Evolutionary conservation across 2,113 vertebrate species (phyloP).

Genomic region (Athene noctua): DNA sequence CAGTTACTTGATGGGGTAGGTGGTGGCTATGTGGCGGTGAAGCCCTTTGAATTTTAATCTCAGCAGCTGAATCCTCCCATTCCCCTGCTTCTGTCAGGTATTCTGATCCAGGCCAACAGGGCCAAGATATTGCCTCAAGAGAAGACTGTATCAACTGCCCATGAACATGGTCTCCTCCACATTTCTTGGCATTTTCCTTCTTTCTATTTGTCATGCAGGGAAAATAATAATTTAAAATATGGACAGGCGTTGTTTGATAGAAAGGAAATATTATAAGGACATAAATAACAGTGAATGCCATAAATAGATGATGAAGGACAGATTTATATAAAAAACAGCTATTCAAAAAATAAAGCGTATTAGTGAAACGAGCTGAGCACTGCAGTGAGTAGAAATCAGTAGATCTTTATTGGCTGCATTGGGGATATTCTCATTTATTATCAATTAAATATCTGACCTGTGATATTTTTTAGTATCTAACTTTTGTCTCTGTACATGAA

Average conservation of each 20-base stretch:
- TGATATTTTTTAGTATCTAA: neutral
- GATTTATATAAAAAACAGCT: neutral
- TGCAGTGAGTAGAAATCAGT: neutral
- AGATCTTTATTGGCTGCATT: neutral
- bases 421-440: neutral
- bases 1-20: neutral
- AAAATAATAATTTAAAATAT: neutral
- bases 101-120: neutral
- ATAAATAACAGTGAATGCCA: neutral
- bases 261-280: neutral
- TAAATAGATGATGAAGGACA: neutral
- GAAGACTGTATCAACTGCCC: neutral
- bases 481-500: neutral
- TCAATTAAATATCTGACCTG: neutral
- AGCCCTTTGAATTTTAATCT: neutral
- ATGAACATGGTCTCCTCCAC: neutral
- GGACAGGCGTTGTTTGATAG: neutral
- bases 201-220: neutral
- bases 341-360: neutral
- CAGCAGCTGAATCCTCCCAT: neutral
- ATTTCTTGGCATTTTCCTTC: neutral
- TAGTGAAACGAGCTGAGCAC: neutral
- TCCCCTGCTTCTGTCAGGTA: neutral
- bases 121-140: neutral
- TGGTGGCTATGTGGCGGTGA: neutral